A percentile compares a stretch with the other conserved stretches of the same genome.
Conservation (phyloP, 2,113 vertebrate genomes). For the Tetrao urogallus region DNA sequence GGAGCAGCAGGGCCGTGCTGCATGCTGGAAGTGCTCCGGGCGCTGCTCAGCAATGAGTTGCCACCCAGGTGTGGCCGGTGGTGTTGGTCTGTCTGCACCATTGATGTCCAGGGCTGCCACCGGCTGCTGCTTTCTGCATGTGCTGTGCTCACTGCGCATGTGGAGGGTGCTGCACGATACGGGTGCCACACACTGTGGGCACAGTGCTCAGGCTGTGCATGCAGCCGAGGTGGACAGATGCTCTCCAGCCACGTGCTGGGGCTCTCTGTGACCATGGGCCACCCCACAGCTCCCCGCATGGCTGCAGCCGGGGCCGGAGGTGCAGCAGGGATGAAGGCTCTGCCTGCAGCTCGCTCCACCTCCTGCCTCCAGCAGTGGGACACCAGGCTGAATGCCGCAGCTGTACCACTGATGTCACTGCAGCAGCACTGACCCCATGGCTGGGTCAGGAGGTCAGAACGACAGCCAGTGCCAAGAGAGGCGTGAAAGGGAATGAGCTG, state of each 20-base stretch:
- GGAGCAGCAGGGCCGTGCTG: neutral
- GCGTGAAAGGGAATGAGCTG: neutral
- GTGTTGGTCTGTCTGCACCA: accelerated
- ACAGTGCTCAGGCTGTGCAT: neutral
- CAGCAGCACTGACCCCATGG: no score
- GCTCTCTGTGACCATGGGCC: neutral
- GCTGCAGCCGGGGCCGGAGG: neutral
- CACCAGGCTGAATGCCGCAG: neutral
- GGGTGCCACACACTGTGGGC: neutral
- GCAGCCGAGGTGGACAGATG: neutral
- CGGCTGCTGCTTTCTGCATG: no score
- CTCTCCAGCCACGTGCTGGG: neutral
- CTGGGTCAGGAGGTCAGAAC: neutral
- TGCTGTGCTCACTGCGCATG: no score
- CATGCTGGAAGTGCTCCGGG: accelerated
- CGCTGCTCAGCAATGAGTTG: neutral
- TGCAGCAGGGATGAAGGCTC: neutral
- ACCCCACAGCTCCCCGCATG: neutral
- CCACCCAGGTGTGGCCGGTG: accelerated
- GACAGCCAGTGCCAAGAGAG: neutral
- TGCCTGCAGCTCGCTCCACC: neutral
- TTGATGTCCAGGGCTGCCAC: accelerated
- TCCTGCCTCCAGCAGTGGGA: neutral
- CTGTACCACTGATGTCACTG: neutral
- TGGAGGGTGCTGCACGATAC: no score